These are phyloP conservation scores for Rhyacichthys aspro DNA, from an alignment of 2,797 vertebrate genomes.

Conservation along the genomic window DNA sequence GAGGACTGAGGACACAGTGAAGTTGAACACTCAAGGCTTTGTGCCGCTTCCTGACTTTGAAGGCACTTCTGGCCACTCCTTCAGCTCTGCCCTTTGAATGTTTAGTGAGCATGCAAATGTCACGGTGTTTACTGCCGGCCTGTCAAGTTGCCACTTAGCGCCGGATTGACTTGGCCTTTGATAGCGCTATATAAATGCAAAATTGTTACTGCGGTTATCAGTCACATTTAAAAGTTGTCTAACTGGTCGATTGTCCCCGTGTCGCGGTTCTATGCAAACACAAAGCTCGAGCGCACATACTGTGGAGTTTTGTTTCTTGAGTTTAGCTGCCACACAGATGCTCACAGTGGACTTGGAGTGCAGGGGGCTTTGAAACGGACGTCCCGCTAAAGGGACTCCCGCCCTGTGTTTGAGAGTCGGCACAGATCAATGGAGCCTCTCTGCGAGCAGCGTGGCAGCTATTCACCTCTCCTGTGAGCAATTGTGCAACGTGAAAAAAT, in stretches of 20 bases:
- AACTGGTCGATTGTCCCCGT: constrained; percentile 9
- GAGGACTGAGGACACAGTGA: neutral
- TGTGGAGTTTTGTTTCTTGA: constrained; percentile 18
- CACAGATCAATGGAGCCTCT: constrained; percentile 54
- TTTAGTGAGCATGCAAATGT: constrained; percentile 74
- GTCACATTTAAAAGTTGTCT: constrained; percentile 41
- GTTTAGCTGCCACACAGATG: constrained; percentile 3
- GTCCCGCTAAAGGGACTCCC: constrained; percentile 39
- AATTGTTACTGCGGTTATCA: constrained; percentile 42
- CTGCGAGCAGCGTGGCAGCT: constrained; percentile 36
- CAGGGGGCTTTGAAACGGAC: constrained; percentile 34
- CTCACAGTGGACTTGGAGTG: neutral
- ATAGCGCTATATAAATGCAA: constrained; percentile 66
- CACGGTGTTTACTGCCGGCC: constrained; percentile 51
- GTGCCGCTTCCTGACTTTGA: neutral
- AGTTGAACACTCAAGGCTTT: neutral
- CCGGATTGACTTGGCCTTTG: constrained; percentile 45
- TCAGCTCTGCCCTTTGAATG: constrained; percentile 69
- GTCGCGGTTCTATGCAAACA: constrained; percentile 8
- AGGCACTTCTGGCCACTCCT: constrained; percentile 26
- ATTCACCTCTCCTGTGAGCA: constrained; percentile 34
- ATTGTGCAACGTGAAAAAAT: constrained; percentile 42
- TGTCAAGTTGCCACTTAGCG: constrained; percentile 49
- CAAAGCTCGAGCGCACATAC: neutral
- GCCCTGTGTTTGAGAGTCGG: constrained; percentile 16